Percentiles rank a stretch among this genome's conserved stretches.
Evolutionary conservation across 2,888 invertebrate genomes (phyloP).

Genomic region (Oasisia sp.): DNA sequence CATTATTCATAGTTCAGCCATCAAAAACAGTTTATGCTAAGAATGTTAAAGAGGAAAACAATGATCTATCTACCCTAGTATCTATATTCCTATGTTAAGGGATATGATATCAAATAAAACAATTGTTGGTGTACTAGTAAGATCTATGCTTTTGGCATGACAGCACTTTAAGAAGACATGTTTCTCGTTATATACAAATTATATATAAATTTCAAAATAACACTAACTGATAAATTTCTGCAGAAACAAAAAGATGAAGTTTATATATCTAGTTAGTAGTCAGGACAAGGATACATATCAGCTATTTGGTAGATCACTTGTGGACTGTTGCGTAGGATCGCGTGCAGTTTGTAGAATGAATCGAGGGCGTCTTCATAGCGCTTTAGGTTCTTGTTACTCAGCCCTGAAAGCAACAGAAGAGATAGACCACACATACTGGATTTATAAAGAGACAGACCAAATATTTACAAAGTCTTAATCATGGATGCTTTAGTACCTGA

Average conservation of each 20-base stretch:
- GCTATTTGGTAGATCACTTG: constrained; percentile 68
- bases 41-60: too few species aligned
- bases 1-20: too few species aligned
- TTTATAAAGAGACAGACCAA: not conserved
- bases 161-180: not conserved
- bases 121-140: not conserved
- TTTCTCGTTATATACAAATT: not conserved
- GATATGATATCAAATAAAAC: not conserved
- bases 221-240: not conserved
- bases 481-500: not conserved
- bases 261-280: not conserved
- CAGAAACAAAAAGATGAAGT: not conserved
- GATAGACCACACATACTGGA: not conserved
- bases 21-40: too few species aligned
- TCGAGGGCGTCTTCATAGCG: constrained; percentile 81
- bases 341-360: constrained; percentile 81
- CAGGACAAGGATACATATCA: constrained; percentile 42
- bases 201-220: not conserved
- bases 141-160: not conserved
- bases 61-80: too few species aligned
- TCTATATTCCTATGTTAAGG: not conserved
- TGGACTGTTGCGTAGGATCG: constrained; percentile 77
- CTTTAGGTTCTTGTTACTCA: constrained; percentile 77
- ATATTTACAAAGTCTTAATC: not conserved
- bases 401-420: constrained; percentile 66